Evolutionary conservation across 2,888 invertebrate species (phyloP).

Genomic region (Lomographa bimaculata): DNA sequence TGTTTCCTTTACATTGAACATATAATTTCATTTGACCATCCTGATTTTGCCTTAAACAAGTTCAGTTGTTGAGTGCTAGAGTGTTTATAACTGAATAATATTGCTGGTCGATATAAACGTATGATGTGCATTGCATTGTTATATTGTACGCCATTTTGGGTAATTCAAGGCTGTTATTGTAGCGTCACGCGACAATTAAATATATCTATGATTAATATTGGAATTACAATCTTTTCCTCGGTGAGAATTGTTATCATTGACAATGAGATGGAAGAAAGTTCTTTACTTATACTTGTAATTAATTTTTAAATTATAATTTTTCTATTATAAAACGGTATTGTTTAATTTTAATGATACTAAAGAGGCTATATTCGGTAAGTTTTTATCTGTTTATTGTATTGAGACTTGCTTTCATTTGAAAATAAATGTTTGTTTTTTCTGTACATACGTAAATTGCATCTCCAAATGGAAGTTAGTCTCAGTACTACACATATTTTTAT

Average conservation of each 20-base stretch:
- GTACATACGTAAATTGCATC: no score
- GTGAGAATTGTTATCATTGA: conserved; percentile 49
- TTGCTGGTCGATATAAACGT: conserved; percentile 54
- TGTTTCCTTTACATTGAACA: conserved; percentile 44
- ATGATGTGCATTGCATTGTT: conserved; percentile 45
- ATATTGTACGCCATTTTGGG: conserved; percentile 40
- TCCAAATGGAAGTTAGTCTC: no score
- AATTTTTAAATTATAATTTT: conserved; percentile 83
- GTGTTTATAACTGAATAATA: conserved; percentile 47
- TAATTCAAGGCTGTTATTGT: conserved; percentile 51
- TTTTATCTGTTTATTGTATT: conserved; percentile 10
- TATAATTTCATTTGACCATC: conserved; percentile 49
- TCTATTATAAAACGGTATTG: conserved; percentile 70
- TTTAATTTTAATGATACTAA: conserved; percentile 48
- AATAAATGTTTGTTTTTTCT: no score
- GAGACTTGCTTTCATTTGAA: conserved; percentile 10
- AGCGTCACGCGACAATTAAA: conserved; percentile 34
- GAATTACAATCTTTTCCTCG: conserved; percentile 37
- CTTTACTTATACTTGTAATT: conserved; percentile 79
- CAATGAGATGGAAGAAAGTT: conserved; percentile 52
- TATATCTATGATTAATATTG: conserved; percentile 33
- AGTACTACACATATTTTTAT: no score
- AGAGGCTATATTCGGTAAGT: conserved; percentile 43
- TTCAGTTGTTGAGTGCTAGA: conserved; percentile 28
- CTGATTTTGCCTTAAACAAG: conserved; percentile 42